Evolutionary conservation across 37 sponge, comb jelly and placozoan species (phyloP), one percentile per base, ranked within the genome.

Genomic region (Geodia barretti): DNA sequence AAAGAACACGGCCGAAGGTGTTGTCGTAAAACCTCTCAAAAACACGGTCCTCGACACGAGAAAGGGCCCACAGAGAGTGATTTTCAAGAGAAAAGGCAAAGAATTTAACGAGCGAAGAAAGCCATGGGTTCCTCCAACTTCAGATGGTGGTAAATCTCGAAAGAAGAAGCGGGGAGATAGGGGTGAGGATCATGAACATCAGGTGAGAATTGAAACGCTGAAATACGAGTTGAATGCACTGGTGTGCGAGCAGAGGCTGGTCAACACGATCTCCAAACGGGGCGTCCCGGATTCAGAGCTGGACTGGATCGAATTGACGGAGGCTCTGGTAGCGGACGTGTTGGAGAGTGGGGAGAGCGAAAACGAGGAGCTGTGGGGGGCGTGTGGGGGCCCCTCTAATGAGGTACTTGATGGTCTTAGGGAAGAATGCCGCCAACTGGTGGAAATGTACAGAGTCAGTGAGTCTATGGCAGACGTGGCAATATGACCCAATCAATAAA

Each of bases 1-100:
- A 28, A 40, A 37, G 40, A 86, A 86, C 41, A 3, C 43, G 2
- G 86, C 86, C 20, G 86, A 86, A 40, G 86, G 86, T 17, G 37
- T 86, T 29, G 86, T 86, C 26, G 42, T 86, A 35, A 86, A 79
- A 73, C 86, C 86, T 0, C 26, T 79, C 7, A 71, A 79, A 33
- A 38, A 71, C 26, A 2, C 60, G 0, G 37, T 70, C 23, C n/a
- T 86, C 14, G 67, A 73, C 36, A 66, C 75, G 9, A 71, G 47
- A 19, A 82, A 30, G 64, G 77, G 64, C 4, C 47, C 47, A 3
- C 39, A 37, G 4, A 64, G 86, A 73, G 79, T 86, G 28, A 86
- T 86, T 31, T 79, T 86, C 65, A 86, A 86, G 58, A 37, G 80
- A 32, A 86, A 79, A 24, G 54, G 78, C 0, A 75, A 86, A 32